Evolutionary conservation across 2,113 vertebrate species (phyloP), one percentile per base, ranked within the genome.

Genomic region (Xiphophorus hellerii): DNA sequence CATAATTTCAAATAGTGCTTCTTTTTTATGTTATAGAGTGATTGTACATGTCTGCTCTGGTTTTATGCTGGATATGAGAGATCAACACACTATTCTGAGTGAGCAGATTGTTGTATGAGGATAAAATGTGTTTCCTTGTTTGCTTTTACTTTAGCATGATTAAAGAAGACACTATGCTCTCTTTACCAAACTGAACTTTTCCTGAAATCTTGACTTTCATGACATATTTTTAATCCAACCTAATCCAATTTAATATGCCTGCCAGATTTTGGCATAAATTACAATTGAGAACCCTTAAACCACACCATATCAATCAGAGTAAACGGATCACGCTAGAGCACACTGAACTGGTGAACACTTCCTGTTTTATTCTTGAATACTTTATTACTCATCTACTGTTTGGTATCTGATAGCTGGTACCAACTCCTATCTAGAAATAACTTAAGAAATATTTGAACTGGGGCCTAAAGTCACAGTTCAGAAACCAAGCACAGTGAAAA

Each of bases 11-110:
- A 81, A 82, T 86, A 64, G 20, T 66, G 27, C 39, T 73, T 44
- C 68, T 33, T 71, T 62, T 89, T 37, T 82, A 71, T 74, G 76
- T 62, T 44, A 71, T 87, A 12, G 42, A 66, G 73, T 71, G 20
- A 78, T 66, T 82, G n/a, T 71, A 86, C 58, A 67, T 66, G 81
- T 85, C 69, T 87, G 78, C 68, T 73, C 63, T 65, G 44, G 15
- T 74, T 90, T 92, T 89, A 86, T 82, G 91, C 80, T 92, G 51
- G 1, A 92, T 84, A 67, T 70, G 61, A 14, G 67, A 71, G 30
- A 83, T 80, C 39, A 15, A 37, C 74, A 74, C 33, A 74, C 73
- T 28, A 33, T 42, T 27, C n/a, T 29, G 74, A 61, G 25, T 75
- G 65, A 75, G 69, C 69, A 61, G 60, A 64, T 73, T 71, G 71